Evolutionary conservation across 2,888 invertebrate genomes (phyloP), one percentile per base, ranked within the genome.

Genomic region (Nymphalis c-album): DNA sequence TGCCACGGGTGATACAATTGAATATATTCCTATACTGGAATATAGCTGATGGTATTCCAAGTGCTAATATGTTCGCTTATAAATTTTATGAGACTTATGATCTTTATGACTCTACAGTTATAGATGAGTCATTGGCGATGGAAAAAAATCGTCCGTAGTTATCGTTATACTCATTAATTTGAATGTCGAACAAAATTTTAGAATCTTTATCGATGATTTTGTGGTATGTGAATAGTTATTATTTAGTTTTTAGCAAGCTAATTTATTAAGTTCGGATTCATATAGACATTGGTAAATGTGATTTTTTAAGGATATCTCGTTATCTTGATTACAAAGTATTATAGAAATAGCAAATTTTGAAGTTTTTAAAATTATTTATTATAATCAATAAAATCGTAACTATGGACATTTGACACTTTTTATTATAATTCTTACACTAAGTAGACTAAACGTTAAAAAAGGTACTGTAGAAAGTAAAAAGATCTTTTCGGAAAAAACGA

Each of bases 21-120:
- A 53, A 76, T 22, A 22, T 53, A 53, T 53, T 53, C 53, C 22
- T 73, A 72, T 73, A 72, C 75, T 73, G 68, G 65, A 73, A 72
- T 31, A 31, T 68, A 68, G 71, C 68, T 59, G 67, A 63, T 68
- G 74, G 74, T 74, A 40, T 40, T 4, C 40, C 4, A 40, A 70
- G 79, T 79, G 83, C 26, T 85, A 85, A 86, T 82, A 69, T 72
- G 66, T 69, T 76, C 81, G 82, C 83, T 81, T 72, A 64, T 70
- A 68, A 70, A 61, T 73, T 74, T 75, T 73, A 74, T 68, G 70
- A 69, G 68, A 60, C 61, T 66, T 70, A 73, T 72, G 68, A 45
- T 71, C 61, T 65, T 69, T 70, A 70, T 73, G 72, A 63, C 70
- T 67, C 58, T 64, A 62, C 67, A 63, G 68, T 69, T 68, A 70